phyloP scores from a whole-genome alignment of 2,797 vertebrate species.

The Labroides dimidiatus region DNA sequence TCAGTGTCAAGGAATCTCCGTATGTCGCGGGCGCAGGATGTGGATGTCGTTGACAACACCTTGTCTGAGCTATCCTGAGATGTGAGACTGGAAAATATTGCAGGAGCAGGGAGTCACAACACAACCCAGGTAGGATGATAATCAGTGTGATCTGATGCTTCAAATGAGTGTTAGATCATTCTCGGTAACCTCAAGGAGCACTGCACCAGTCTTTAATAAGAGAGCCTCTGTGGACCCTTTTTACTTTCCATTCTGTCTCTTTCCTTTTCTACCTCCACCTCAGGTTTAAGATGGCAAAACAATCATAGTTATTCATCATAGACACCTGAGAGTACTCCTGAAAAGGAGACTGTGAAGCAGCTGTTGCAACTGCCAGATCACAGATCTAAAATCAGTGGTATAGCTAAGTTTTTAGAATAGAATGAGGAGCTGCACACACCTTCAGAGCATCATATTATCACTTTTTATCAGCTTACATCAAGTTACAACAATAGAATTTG shows the following conservation, averaged over 20 bases:
- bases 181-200: slow-evolving; percentile 18
- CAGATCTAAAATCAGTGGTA: too few species aligned
- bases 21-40: slow-evolving; percentile 60
- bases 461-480: too few species aligned
- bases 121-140: slow-evolving; percentile 40
- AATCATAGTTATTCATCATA: too few species aligned
- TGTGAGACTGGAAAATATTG: slow-evolving; percentile 55
- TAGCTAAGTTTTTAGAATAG: too few species aligned
- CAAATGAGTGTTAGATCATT: slow-evolving; percentile 56
- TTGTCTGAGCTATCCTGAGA: slow-evolving; percentile 59
- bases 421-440: too few species aligned
- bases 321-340: too few species aligned
- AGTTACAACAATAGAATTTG: too few species aligned
- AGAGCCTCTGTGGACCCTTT: not conserved
- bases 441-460: too few species aligned
- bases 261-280: not conserved
- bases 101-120: slow-evolving; percentile 44
- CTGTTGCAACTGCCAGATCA: too few species aligned
- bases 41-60: slow-evolving; percentile 69
- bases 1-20: slow-evolving; percentile 72
- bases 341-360: too few species aligned
- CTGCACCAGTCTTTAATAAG: not conserved
- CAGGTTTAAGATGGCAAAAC: too few species aligned
- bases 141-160: slow-evolving; percentile 58
- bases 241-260: not conserved